Evolutionary conservation across 2,797 vertebrate genomes (phyloP), one percentile per base, ranked within the genome.

Genomic region (Echeneis naucrates): DNA sequence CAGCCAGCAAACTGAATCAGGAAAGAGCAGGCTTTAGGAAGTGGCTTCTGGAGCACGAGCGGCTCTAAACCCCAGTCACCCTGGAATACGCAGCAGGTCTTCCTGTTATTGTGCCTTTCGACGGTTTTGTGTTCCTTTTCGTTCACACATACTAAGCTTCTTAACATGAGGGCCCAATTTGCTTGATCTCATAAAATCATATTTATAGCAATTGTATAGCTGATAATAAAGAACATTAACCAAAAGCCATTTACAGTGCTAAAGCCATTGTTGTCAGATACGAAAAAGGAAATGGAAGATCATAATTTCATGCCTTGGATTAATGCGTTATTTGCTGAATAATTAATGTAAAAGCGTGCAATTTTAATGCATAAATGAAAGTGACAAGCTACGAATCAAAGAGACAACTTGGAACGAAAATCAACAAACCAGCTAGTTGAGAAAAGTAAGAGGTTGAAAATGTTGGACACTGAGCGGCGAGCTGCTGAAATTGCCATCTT

Each of bases 221-320:
- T 44, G 67, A 75, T 88, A 90, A 94, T 94, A 93, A 90, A 93
- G 89, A 87, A 90, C 78, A 88, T 82, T 82, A 92, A 93, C 82
- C 77, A 75, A 86, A 93, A 95, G 94, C 93, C 88, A 17, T 88
- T 94, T 92, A 88, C 42, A 66, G 72, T 35, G 78, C 80, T 84
- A 86, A 93, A 92, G 90, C 91, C 81, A 88, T 93, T 92, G 91
- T 93, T 90, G 86, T 68, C 60, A 73, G 81, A 85, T 70, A 30
- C 66, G 80, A 79, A n/a, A 80, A 69, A 69, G 72, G 75, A 89
- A 92, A 90, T 61, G 42, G 82, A 82, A 92, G 90, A 92, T 90
- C 83, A 85, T 83, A 83, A 92, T 94, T 93, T 93, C 91, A 94
- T 91, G 93, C 87, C 68, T 63, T n/a, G 90, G 88, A 94, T 94